Evolutionary conservation across 2,113 vertebrate species (phyloP).

Genomic region (Carassius carassius): DNA sequence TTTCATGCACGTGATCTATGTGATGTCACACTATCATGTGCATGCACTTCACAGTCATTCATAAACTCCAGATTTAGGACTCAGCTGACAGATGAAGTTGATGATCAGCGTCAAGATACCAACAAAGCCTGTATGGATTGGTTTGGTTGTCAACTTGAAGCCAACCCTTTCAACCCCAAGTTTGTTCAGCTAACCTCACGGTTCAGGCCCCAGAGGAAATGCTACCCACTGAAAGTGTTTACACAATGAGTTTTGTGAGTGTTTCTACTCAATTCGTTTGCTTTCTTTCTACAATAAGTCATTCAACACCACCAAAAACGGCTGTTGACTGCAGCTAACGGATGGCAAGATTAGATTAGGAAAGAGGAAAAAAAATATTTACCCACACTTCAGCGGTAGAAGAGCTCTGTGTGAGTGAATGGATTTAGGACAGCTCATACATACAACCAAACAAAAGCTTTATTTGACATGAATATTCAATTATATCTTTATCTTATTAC

Average conservation of each 20-base stretch:
- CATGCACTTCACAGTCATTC: not conserved
- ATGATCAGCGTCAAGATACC: not conserved
- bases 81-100: not conserved
- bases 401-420: constrained; percentile 17
- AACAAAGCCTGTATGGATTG: not conserved
- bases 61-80: not conserved
- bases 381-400: constrained; percentile 18
- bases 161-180: not conserved
- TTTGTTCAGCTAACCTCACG: not conserved
- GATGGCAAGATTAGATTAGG: constrained; percentile 30
- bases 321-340: not conserved
- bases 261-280: constrained; percentile 29
- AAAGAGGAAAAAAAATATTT: constrained; percentile 32
- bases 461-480: constrained; percentile 10
- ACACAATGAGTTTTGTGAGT: constrained; percentile 20
- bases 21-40: no score
- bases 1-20: no score
- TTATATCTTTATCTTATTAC: constrained; percentile 38
- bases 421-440: not conserved
- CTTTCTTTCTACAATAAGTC: constrained; percentile 36
- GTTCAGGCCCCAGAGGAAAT: not conserved
- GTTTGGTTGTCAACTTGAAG: not conserved
- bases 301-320: constrained; percentile 33
- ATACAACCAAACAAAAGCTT: constrained; percentile 24
- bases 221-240: not conserved